phyloP scores from a whole-genome alignment of 2,888 invertebrate genomes.

The Drosophila niveifrons region DNA sequence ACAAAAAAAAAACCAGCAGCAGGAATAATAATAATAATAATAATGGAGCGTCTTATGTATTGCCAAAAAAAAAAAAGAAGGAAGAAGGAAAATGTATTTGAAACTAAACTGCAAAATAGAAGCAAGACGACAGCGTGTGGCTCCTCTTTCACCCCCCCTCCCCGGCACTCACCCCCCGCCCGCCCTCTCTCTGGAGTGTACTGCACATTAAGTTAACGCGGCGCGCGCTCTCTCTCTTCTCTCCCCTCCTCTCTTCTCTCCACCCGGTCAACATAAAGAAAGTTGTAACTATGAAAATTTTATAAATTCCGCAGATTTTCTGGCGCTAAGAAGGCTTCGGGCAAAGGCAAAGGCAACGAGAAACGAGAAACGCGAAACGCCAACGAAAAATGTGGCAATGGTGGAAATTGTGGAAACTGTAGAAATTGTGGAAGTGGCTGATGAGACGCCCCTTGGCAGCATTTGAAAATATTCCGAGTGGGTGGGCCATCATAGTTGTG shows the following conservation, averaged over 20 bases:
- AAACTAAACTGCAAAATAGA: conserved; percentile 80
- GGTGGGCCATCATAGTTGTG: conserved; percentile 1
- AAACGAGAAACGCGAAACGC: too few relatives aligned
- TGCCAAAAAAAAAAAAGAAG: conserved; percentile 49
- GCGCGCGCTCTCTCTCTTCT: background rate
- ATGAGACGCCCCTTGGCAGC: conserved; percentile 54
- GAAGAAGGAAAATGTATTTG: conserved; percentile 63
- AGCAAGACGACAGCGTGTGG: conserved; percentile 34
- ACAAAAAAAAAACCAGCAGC: background rate
- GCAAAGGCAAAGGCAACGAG: conserved; percentile 27
- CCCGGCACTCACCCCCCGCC: background rate
- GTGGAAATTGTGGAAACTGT: conserved; percentile 26
- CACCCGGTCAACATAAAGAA: conserved; percentile 67
- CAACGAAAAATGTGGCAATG: background rate
- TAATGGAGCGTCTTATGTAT: conserved; percentile 75
- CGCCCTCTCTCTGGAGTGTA: conserved; percentile 11
- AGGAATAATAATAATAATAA: conserved; percentile 69
- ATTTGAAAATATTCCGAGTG: conserved; percentile 45
- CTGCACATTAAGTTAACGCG: conserved; percentile 75
- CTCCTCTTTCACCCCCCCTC: background rate
- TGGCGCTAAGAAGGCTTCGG: conserved; percentile 72
- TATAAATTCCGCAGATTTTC: conserved; percentile 82
- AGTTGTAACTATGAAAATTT: conserved; percentile 83
- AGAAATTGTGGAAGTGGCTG: conserved; percentile 45
- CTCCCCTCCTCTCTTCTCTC: too few relatives aligned